These are phyloP conservation scores for Torymus texanus DNA, from an alignment of 2,888 invertebrate species.

Conservation along the genomic window DNA sequence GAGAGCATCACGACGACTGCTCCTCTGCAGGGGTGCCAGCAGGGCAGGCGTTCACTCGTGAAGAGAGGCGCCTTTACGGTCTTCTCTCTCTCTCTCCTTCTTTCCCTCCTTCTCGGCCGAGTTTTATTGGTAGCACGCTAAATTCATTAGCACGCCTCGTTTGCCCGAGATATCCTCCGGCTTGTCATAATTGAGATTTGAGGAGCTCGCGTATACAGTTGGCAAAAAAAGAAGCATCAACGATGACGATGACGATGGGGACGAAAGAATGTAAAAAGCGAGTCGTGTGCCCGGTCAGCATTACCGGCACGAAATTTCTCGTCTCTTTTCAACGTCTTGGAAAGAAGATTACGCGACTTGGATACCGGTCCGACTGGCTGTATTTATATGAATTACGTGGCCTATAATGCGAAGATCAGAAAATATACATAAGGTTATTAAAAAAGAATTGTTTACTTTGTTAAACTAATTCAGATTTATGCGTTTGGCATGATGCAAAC, in stretches of 20 bases:
- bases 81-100: constrained; percentile 27
- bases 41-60: constrained; percentile 62
- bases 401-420: not conserved
- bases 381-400: constrained; percentile 34
- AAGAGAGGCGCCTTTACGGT: constrained; percentile 60
- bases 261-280: not conserved
- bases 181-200: constrained; percentile 63
- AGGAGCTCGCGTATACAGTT: not conserved
- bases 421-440: no score
- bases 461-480: no score
- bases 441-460: no score
- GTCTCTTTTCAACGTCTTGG: not conserved
- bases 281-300: not conserved
- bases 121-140: constrained; percentile 66
- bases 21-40: constrained; percentile 57
- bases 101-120: constrained; percentile 15
- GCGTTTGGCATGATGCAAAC: no score
- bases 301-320: not conserved
- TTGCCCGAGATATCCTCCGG: constrained; percentile 62
- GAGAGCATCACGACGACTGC: not conserved
- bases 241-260: no score
- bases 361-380: not conserved
- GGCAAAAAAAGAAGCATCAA: not conserved
- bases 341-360: not conserved
- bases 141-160: constrained; percentile 70